Evolutionary conservation across 2,888 invertebrate species (phyloP).

Genomic region (Epinotia bilunana): DNA sequence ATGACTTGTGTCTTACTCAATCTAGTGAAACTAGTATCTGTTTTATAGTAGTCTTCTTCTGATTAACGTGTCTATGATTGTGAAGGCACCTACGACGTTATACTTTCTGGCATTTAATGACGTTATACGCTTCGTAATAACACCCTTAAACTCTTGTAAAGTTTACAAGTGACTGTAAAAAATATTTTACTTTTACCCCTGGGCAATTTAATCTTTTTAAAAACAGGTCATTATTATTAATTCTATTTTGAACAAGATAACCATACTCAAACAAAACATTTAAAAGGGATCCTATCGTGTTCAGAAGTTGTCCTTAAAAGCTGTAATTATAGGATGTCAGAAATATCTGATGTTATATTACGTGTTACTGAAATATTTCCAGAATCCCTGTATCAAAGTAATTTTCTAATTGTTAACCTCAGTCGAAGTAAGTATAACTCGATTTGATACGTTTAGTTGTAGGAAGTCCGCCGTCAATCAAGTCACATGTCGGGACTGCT

Average conservation of each 20-base stretch:
- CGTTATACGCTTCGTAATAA: conserved; percentile 22
- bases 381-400: too few species aligned
- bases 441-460: too few species aligned
- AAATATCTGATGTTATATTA: too few species aligned
- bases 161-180: conserved; percentile 16
- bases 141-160: conserved; percentile 16
- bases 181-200: neutral
- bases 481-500: neutral
- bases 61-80: neutral
- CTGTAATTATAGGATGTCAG: too few species aligned
- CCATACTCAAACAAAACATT: neutral
- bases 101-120: neutral
- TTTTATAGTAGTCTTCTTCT: conserved; percentile 19
- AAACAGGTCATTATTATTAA: neutral
- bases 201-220: neutral
- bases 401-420: neutral
- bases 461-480: neutral
- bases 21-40: neutral
- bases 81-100: neutral
- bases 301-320: too few species aligned
- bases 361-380: too few species aligned
- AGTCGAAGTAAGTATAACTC: neutral
- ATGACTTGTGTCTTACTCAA: neutral
- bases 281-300: too few species aligned
- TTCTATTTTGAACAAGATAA: neutral